Conservation (phyloP, 2,113 vertebrate species). For the Aphelocoma coerulescens region DNA sequence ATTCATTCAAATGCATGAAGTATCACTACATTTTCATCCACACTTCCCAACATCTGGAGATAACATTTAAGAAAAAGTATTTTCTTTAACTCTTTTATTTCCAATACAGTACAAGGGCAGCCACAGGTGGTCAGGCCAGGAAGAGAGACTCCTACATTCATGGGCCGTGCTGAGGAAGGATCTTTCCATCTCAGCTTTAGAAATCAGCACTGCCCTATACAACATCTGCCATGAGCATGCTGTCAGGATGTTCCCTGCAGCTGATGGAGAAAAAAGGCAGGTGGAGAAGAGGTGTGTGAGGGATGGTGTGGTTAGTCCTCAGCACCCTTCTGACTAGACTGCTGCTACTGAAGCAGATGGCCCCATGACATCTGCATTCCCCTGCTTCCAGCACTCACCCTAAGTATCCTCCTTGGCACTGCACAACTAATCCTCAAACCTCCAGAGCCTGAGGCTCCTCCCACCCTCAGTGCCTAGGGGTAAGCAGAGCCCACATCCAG, state of each 20-base stretch:
- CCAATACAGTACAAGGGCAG: background rate
- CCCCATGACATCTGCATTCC: rapidly evolving
- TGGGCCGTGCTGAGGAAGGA: background rate
- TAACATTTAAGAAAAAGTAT: background rate
- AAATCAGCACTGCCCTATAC: background rate
- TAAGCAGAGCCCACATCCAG: background rate
- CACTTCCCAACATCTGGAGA: background rate
- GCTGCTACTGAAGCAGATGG: background rate
- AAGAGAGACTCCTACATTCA: background rate
- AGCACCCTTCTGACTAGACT: background rate
- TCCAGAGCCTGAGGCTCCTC: background rate
- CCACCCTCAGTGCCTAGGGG: rapidly evolving
- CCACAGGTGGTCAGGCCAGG: background rate
- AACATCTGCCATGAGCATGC: background rate
- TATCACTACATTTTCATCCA: background rate
- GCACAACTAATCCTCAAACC: background rate
- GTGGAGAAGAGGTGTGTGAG: background rate
- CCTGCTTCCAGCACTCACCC: background rate
- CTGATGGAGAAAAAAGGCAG: background rate
- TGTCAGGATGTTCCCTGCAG: background rate
- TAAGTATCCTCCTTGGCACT: background rate
- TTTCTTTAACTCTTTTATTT: background rate
- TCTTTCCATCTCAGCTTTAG: background rate
- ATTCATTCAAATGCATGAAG: background rate
- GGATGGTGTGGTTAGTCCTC: background rate